phyloP scores from a whole-genome alignment of 2,797 vertebrate species.

The Gambusia yucatana region DNA sequence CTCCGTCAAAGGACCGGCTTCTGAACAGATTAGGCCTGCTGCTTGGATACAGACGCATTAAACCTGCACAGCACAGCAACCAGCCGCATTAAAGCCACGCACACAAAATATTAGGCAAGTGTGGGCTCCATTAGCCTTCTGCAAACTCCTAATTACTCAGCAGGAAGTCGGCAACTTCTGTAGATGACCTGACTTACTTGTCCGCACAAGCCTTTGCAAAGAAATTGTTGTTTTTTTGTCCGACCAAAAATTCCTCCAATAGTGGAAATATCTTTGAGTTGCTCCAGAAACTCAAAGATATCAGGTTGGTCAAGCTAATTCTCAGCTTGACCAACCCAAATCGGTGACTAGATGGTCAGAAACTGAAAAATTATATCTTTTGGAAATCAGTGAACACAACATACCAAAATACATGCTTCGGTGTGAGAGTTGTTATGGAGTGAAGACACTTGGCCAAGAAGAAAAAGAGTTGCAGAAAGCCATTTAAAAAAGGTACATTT shows the following conservation, averaged over 20 bases:
- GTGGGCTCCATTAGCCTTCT: constrained; percentile 51
- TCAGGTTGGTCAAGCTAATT: background rate
- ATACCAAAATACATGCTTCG: background rate
- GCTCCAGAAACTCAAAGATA: background rate
- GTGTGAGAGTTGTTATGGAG: background rate
- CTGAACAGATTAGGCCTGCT: constrained; percentile 70
- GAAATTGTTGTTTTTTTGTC: background rate
- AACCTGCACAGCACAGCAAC: constrained; percentile 69
- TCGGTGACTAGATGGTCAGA: background rate
- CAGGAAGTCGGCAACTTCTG: constrained; percentile 50
- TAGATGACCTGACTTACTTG: constrained; percentile 26
- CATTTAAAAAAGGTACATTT: background rate
- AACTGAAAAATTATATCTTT: background rate
- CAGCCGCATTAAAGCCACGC: constrained; percentile 57
- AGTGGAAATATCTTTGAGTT: background rate
- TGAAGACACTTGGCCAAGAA: background rate
- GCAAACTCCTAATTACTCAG: constrained; percentile 61
- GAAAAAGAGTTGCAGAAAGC: background rate
- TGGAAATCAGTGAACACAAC: background rate
- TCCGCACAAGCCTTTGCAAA: constrained; percentile 9
- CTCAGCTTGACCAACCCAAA: background rate
- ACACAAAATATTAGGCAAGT: constrained; percentile 48
- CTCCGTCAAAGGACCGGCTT: constrained; percentile 62
- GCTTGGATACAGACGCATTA: constrained; percentile 75
- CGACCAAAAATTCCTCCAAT: background rate